These are phyloP conservation scores for Chloroceryle amazona DNA, from an alignment of 2,797 vertebrate species.

Conservation along the genomic window DNA sequence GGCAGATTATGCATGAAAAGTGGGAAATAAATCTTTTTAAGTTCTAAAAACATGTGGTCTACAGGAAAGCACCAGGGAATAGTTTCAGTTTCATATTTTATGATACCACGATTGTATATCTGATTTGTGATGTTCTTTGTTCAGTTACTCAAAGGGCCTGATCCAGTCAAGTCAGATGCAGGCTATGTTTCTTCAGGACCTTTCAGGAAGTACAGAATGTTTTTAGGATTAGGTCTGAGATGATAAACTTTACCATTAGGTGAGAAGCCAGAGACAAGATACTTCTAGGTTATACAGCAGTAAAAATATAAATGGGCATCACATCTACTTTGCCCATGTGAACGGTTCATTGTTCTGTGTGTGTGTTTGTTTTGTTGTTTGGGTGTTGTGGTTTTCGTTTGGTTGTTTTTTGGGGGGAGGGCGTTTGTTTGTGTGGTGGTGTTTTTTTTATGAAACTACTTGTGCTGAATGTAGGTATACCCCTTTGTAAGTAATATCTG, in stretches of 20 bases:
- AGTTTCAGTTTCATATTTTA: slow-evolving; percentile 47
- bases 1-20: slow-evolving; percentile 69
- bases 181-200: not conserved
- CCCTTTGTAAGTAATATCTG: not conserved
- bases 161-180: not conserved
- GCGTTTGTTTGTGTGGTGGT: not conserved
- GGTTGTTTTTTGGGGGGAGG: not conserved
- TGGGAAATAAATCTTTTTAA: slow-evolving; percentile 72
- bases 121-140: slow-evolving; percentile 9
- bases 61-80: slow-evolving; percentile 48
- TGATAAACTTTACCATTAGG: not conserved
- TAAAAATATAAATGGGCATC: not conserved
- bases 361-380: not conserved
- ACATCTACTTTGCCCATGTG: not conserved
- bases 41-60: slow-evolving; percentile 50
- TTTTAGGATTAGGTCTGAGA: not conserved
- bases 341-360: not conserved
- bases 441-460: not conserved
- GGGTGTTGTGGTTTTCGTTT: not conserved
- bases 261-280: not conserved
- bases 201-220: not conserved
- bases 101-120: slow-evolving; percentile 22
- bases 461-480: not conserved
- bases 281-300: not conserved
- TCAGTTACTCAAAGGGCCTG: not conserved